phyloP scores from a whole-genome alignment of 2,113 vertebrate species.

The Andinoacara biseriatus region DNA sequence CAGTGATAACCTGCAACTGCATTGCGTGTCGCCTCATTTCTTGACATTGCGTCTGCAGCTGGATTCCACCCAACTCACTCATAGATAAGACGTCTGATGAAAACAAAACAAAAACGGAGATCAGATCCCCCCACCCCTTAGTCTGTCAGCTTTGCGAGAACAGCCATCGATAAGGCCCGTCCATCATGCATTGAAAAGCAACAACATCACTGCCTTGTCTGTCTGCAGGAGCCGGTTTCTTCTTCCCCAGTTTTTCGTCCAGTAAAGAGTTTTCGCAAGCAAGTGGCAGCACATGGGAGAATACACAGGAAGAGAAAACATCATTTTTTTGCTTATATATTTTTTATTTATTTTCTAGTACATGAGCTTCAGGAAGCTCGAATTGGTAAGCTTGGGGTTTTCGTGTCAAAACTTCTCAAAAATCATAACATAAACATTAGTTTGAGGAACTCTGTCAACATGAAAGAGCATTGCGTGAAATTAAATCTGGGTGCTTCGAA shows the following conservation, averaged over 20 bases:
- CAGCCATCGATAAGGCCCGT: constrained; percentile 69
- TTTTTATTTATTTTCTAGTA: constrained; percentile 3
- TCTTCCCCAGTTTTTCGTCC: constrained; percentile 11
- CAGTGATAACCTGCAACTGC: constrained; percentile 68
- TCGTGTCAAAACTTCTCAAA: constrained; percentile 34
- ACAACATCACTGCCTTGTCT: constrained; percentile 45
- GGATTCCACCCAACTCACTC: constrained; percentile 66
- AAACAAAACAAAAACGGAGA: constrained; percentile 79
- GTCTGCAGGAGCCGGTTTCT: constrained; percentile 39
- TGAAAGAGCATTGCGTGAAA: constrained; percentile 68
- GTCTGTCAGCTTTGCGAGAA: constrained; percentile 75
- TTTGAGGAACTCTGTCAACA: constrained; percentile 52
- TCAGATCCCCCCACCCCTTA: constrained; percentile 62
- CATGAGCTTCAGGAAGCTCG: background rate
- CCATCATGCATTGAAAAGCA: constrained; percentile 68
- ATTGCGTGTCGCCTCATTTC: constrained; percentile 73
- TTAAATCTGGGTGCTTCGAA: constrained; percentile 67
- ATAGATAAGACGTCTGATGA: constrained; percentile 69
- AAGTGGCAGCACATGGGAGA: background rate
- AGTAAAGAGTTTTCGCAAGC: constrained; percentile 7
- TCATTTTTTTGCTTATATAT: background rate
- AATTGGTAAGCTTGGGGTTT: constrained; percentile 12
- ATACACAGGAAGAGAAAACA: background rate
- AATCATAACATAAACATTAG: constrained; percentile 54
- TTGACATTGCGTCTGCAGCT: constrained; percentile 56